These are phyloP conservation scores for Eupithecia insigniata DNA, from an alignment of 2,888 invertebrate genomes.

Conservation along the genomic window DNA sequence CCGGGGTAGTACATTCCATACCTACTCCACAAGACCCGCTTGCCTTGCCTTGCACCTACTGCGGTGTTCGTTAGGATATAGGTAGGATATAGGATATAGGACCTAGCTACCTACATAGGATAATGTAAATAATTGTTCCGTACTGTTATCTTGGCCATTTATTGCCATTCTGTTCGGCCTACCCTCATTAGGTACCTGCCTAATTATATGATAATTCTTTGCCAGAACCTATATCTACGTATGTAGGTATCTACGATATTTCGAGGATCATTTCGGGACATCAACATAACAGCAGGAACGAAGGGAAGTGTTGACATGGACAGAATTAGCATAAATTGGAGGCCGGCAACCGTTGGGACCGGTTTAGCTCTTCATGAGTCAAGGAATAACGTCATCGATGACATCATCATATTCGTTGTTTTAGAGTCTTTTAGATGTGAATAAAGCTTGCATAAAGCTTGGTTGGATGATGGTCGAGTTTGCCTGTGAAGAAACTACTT, in stretches of 20 bases:
- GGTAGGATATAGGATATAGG: no score
- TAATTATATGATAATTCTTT: no score
- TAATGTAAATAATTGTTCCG: no score
- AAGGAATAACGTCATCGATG: constrained; percentile 73
- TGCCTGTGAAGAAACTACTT: neutral
- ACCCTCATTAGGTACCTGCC: neutral
- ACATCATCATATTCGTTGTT: constrained; percentile 61
- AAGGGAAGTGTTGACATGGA: constrained; percentile 51
- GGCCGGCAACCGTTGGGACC: constrained; percentile 69
- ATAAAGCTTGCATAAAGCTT: neutral
- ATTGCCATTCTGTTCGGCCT: no score
- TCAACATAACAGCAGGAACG: neutral
- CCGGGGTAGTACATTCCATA: no score
- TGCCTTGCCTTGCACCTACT: neutral
- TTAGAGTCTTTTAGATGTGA: constrained; percentile 6
- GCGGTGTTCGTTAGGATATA: no score
- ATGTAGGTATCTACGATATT: no score
- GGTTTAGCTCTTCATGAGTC: constrained; percentile 64
- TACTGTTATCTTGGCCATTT: no score
- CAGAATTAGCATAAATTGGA: constrained; percentile 78
- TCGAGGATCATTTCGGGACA: neutral
- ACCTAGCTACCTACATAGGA: no score
- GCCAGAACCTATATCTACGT: no score
- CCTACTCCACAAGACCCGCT: no score
- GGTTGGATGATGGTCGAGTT: neutral